phyloP scores from a whole-genome alignment of 1,140 invertebrate species.

The Hermatobates lingyangjiaoensis region DNA sequence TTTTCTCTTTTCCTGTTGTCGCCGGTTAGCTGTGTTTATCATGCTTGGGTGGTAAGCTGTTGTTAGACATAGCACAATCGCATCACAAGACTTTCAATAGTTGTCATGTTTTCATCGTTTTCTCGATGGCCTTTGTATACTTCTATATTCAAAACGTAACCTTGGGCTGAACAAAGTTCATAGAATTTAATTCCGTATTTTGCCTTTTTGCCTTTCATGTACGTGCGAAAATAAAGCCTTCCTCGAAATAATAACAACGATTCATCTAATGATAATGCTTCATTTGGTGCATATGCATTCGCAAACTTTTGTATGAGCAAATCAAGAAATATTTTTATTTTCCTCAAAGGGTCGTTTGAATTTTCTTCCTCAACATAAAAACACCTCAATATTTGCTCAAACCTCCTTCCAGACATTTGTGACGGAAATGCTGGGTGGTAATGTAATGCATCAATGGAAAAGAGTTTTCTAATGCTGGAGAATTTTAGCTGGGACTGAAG shows the following conservation, averaged over 20 bases:
- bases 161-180: conserved; percentile 16
- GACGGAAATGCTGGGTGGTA: too few relatives aligned
- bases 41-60: conserved; percentile 15
- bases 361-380: too few relatives aligned
- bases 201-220: conserved; percentile 21
- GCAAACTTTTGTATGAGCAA: too few relatives aligned
- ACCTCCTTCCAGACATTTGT: too few relatives aligned
- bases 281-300: too few relatives aligned
- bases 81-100: neutral
- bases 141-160: conserved; percentile 6
- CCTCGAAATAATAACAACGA: conserved; percentile 19
- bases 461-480: too few relatives aligned
- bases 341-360: too few relatives aligned
- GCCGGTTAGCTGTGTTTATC: conserved; percentile 10
- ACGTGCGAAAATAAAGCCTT: conserved; percentile 20
- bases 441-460: too few relatives aligned
- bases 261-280: too few relatives aligned
- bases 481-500: too few relatives aligned
- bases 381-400: too few relatives aligned
- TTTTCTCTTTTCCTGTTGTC: neutral
- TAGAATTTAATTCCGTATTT: conserved; percentile 22
- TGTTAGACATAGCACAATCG: conserved; percentile 17
- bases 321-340: too few relatives aligned
- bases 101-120: neutral
- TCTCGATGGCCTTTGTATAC: conserved; percentile 10